Evolutionary conservation across 2,113 vertebrate genomes (phyloP).

Genomic region (Otocyon megalotis): DNA sequence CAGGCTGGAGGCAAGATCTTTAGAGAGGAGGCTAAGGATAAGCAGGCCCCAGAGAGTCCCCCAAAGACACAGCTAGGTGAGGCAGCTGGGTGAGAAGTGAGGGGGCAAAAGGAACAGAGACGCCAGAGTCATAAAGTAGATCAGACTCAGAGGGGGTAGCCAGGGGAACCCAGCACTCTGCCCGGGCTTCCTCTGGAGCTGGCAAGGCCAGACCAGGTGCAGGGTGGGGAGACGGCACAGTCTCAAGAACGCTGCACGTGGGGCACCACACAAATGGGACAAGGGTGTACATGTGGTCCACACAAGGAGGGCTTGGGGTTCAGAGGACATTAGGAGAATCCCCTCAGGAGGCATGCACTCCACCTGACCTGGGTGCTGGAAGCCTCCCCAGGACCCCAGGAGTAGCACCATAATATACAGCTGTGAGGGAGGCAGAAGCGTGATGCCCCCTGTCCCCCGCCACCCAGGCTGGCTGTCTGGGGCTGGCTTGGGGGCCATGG

Average conservation of each 20-base stretch:
- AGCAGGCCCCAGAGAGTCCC: background rate
- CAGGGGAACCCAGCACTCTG: background rate
- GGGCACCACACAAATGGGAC: background rate
- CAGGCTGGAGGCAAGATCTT: background rate
- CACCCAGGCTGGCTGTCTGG: background rate
- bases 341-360: background rate
- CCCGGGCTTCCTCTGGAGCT: background rate
- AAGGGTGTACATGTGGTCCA: background rate
- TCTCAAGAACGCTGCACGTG: fast-evolving
- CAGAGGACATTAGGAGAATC: background rate
- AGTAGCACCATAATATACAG: fast-evolving
- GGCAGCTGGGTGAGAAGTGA: fast-evolving
- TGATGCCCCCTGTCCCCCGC: background rate
- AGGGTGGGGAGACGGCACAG: fast-evolving
- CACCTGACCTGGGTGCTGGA: background rate
- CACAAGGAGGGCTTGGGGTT: background rate
- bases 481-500: background rate
- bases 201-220: background rate
- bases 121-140: too few species aligned
- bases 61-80: background rate
- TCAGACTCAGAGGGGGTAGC: background rate
- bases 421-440: background rate
- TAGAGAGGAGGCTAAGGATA: background rate
- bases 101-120: too few species aligned
- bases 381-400: background rate